These are phyloP conservation scores for Gavialis gangeticus DNA, from an alignment of 2,113 vertebrate genomes.

Conservation along the genomic window DNA sequence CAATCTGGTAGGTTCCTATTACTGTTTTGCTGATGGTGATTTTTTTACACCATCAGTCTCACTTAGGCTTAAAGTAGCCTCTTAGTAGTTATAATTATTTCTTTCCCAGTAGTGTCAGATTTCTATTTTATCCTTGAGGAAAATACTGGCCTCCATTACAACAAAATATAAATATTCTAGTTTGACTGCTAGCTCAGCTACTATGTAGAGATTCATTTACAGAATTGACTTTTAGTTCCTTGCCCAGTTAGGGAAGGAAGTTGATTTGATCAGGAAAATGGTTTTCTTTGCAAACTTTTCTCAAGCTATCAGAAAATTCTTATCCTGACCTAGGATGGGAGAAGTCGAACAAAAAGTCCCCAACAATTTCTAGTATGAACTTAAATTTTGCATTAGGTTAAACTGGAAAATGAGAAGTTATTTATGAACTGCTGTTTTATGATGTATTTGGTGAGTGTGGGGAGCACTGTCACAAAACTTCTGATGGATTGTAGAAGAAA, in stretches of 20 bases:
- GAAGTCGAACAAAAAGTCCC: too few relatives aligned
- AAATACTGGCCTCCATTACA: not conserved
- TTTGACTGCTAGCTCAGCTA: not conserved
- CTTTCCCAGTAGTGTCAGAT: not conserved
- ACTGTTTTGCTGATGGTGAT: not conserved
- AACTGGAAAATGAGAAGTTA: too few relatives aligned
- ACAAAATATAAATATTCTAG: not conserved
- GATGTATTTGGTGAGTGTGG: too few relatives aligned
- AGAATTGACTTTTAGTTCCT: not conserved
- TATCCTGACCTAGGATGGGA: too few relatives aligned
- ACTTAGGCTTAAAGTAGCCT: not conserved
- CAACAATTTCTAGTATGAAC: too few relatives aligned
- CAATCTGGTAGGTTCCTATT: constrained; percentile 38
- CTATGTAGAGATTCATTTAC: not conserved
- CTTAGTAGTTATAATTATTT: not conserved
- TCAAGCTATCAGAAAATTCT: too few relatives aligned
- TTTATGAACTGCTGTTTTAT: too few relatives aligned
- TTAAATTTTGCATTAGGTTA: too few relatives aligned
- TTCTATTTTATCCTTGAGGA: not conserved
- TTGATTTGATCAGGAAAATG: too few relatives aligned
- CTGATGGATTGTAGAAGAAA: not conserved
- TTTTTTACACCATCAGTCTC: not conserved
- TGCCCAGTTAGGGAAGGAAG: not conserved
- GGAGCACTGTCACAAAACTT: too few relatives aligned
- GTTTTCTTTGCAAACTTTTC: too few relatives aligned